These are phyloP conservation scores for Semicossyphus pulcher DNA, from an alignment of 2,113 vertebrate species.

Conservation along the genomic window DNA sequence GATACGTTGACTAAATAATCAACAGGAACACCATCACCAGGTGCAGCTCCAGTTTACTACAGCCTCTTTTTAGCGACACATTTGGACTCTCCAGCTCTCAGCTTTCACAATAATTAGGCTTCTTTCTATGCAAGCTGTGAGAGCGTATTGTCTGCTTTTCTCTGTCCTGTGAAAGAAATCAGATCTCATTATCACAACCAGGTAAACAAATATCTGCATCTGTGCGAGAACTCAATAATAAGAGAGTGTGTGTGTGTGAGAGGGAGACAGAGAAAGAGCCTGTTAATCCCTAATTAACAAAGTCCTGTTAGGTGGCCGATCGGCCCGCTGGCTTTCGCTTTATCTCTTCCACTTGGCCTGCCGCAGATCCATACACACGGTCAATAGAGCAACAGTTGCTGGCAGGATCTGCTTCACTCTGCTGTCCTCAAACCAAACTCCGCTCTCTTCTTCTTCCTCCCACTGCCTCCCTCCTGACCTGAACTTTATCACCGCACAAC, in stretches of 20 bases:
- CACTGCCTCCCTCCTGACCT: neutral
- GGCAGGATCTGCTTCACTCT: constrained; percentile 6
- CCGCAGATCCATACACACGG: constrained; percentile 49
- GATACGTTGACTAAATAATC: neutral
- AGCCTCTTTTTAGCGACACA: neutral
- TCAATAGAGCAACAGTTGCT: constrained; percentile 45
- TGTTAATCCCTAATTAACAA: constrained; percentile 57
- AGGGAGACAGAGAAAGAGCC: constrained; percentile 20
- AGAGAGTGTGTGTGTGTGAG: neutral
- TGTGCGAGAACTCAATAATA: constrained; percentile 13
- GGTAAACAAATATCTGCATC: constrained; percentile 27
- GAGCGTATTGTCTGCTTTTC: constrained; percentile 1
- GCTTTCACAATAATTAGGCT: neutral
- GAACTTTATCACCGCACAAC: constrained; percentile 19
- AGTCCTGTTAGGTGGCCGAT: constrained; percentile 45
- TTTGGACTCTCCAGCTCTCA: neutral
- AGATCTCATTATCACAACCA: constrained; percentile 11
- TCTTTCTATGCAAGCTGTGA: neutral
- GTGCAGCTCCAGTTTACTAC: neutral
- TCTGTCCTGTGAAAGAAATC: constrained; percentile 25
- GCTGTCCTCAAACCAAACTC: constrained; percentile 1
- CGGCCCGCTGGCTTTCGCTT: constrained; percentile 36
- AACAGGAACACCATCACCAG: neutral
- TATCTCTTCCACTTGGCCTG: constrained; percentile 42
- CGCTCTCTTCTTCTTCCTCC: neutral